Base-by-base conservation (phyloP, 2,797 vertebrate genomes). In the Carcharodon carcharias region DNA sequence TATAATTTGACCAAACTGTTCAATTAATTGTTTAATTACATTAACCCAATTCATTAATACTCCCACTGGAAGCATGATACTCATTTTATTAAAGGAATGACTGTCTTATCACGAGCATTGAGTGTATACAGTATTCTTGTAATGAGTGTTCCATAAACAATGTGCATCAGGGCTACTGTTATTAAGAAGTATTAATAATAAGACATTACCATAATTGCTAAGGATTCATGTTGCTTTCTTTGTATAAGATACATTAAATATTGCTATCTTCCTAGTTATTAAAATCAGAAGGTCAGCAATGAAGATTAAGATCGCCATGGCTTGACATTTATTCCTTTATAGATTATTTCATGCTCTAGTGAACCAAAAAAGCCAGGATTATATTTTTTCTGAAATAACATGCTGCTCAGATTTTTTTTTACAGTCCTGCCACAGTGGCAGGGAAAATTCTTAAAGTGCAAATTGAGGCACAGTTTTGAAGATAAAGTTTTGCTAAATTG, bases 301-400 rank as follows among this genome's bases (percentile, higher is more conserved):
- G 69, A 94, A 80, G 58, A 96, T 73, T 61, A 73, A 58, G 56
- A 94, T 73, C n/a, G 16, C 56, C 73, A 58, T 82, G n/a, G n/a
- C 71, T 77, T 96, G 69, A 94, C 92, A 58, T 96, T 95, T 96
- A 71, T 45, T 93, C 89, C 58, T 80, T 82, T 95, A 85, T 89
- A 96, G 69, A 96, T 96, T 95, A 96, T 96, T 95, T 96, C 77
- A 82, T 95, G 89, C 71, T 96, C 96, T 80, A 85, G n/a, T 63
- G 80, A 96, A 96, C 80, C 63, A 88, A 96, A 87, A 87, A 87
- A 96, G 12, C n/a, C 45, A 40, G n/a, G 63, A 65, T 96, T 31
- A 50, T 65, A 87, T 87, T 23, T 95, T 61, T n/a, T 85, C n/a
- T 63, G 45, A 63, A 61, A 87, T 87, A 96, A 96, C 56, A 95